phyloP scores from a whole-genome alignment of 2,113 vertebrate genomes.

The Zapornia atra region DNA sequence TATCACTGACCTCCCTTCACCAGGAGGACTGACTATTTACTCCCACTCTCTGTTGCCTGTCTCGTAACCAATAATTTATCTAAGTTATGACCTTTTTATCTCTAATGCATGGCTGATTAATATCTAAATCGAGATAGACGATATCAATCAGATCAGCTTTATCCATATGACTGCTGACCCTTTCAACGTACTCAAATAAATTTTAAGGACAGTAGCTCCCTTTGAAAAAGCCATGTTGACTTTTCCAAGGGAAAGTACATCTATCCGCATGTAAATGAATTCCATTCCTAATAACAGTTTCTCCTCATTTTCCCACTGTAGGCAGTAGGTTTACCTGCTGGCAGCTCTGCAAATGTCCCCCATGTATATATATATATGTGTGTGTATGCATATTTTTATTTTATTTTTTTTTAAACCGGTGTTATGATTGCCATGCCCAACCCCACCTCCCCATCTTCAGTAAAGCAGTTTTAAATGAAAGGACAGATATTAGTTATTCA shows the following conservation, averaged over 20 bases:
- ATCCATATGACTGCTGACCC: background rate
- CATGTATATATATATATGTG: background rate
- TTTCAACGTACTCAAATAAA: background rate
- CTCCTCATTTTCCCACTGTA: background rate
- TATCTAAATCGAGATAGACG: constrained; percentile 15
- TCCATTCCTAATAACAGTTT: background rate
- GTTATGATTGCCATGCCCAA: background rate
- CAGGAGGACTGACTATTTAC: background rate
- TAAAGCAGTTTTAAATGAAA: background rate
- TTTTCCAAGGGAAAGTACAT: background rate
- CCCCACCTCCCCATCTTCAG: background rate
- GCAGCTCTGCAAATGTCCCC: background rate
- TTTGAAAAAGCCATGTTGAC: background rate
- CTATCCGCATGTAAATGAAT: background rate
- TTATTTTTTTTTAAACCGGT: background rate
- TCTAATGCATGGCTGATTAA: background rate
- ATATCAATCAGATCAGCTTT: background rate
- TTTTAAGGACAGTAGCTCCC: background rate
- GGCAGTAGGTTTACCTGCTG: background rate
- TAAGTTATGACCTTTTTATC: background rate
- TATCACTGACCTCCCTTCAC: background rate
- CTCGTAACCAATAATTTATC: constrained; percentile 2
- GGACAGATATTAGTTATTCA: background rate
- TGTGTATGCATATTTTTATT: too few relatives aligned
- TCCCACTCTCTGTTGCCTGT: background rate